Conservation (phyloP, 2,888 invertebrate genomes). For the Epicampocera succincta region DNA sequence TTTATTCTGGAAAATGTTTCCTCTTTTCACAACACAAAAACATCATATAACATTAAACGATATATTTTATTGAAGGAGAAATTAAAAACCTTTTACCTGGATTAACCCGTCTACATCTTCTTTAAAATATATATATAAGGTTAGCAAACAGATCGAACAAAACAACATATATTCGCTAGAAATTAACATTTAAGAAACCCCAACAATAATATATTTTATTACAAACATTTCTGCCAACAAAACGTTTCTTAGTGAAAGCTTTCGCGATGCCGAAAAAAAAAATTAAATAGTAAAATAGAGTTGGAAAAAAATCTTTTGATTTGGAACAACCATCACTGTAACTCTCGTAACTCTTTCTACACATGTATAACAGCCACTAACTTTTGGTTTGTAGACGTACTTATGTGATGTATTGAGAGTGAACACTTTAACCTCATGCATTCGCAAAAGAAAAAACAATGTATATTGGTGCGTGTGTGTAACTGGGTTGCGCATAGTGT, state of each 20-base stretch:
- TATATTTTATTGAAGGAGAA: too few relatives aligned
- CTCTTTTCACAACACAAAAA: too few relatives aligned
- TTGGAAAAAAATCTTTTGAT: constrained; percentile 4
- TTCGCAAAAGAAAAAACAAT: constrained; percentile 28
- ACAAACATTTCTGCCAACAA: too few relatives aligned
- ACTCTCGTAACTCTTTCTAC: constrained; percentile 27
- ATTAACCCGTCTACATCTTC: too few relatives aligned
- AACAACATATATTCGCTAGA: too few relatives aligned
- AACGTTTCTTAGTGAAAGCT: background rate
- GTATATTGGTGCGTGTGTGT: background rate
- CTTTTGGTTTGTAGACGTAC: constrained; percentile 57
- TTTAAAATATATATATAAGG: too few relatives aligned
- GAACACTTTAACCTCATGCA: constrained; percentile 56
- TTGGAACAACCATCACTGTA: constrained; percentile 18
- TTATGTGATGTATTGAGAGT: constrained; percentile 59
- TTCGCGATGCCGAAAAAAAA: background rate
- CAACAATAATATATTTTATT: too few relatives aligned
- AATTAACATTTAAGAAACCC: too few relatives aligned
- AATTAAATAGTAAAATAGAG: background rate
- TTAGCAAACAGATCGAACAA: too few relatives aligned
- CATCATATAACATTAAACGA: too few relatives aligned
- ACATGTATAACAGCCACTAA: constrained; percentile 55
- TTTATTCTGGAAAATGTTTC: too few relatives aligned
- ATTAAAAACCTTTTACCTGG: too few relatives aligned
- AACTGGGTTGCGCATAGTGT: background rate